Percentiles rank a stretch among this genome's conserved stretches.
phyloP scores from a whole-genome alignment of 2,888 invertebrate genomes.

The Eupithecia subumbrata region DNA sequence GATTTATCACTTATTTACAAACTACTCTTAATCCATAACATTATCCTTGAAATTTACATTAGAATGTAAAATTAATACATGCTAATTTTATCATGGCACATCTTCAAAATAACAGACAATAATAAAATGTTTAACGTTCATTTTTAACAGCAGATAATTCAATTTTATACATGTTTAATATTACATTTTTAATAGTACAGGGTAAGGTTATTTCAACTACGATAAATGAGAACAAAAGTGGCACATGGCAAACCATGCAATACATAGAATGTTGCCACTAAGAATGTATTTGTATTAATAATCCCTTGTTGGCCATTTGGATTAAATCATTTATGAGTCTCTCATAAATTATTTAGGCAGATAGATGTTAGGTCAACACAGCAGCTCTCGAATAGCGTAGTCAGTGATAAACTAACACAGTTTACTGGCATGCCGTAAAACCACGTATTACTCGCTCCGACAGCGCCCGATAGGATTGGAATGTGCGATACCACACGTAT shows the following conservation, averaged over 20 bases:
- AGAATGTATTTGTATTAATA: not conserved
- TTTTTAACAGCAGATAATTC: not conserved
- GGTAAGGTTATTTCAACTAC: not conserved
- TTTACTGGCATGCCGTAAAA: constrained; percentile 35
- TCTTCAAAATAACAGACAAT: constrained; percentile 5
- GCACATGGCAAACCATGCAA: not conserved
- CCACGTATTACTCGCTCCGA: constrained; percentile 32
- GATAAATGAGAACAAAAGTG: not conserved
- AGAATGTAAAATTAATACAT: constrained; percentile 39
- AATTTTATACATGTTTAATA: not conserved
- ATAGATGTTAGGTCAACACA: constrained; percentile 3
- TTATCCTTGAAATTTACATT: constrained; percentile 33
- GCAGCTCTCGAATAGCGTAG: constrained; percentile 1
- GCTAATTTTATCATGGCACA: constrained; percentile 16
- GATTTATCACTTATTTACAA: constrained; percentile 49
- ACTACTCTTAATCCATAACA: constrained; percentile 40
- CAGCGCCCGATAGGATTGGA: constrained; percentile 32
- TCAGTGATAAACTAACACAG: constrained; percentile 34
- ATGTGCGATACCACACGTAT: constrained; percentile 28
- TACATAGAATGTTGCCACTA: not conserved
- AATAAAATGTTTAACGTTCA: constrained; percentile 7
- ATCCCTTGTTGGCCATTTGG: not conserved
- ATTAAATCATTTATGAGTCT: not conserved
- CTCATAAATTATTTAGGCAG: not conserved
- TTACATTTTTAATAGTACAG: not conserved